These are phyloP conservation scores for Meta bourneti DNA, from an alignment of 2,888 invertebrate species.

Conservation along the genomic window DNA sequence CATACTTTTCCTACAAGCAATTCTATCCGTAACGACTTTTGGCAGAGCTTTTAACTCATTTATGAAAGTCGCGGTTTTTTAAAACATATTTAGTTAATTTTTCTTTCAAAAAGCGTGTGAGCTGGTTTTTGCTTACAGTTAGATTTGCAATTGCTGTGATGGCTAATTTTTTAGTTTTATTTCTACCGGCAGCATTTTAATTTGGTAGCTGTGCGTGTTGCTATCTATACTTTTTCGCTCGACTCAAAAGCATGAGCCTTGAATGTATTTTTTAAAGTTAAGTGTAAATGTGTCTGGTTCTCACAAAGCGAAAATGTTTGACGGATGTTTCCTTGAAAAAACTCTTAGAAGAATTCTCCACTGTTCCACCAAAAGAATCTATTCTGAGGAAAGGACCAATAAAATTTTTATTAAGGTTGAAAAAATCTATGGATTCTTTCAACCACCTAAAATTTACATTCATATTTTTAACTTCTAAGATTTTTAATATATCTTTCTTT, in stretches of 20 bases:
- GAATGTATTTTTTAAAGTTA: neutral
- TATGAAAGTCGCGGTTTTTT: conserved; percentile 32
- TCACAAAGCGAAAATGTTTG: neutral
- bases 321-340: too few relatives aligned
- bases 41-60: conserved; percentile 48
- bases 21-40: conserved; percentile 52
- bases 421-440: too few relatives aligned
- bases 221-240: neutral
- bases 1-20: conserved; percentile 42
- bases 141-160: conserved; percentile 13
- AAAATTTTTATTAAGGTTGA: too few relatives aligned
- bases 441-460: too few relatives aligned
- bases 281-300: neutral
- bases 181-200: neutral
- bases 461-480: too few relatives aligned
- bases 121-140: conserved; percentile 26
- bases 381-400: too few relatives aligned
- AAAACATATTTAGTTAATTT: conserved; percentile 16
- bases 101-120: conserved; percentile 6
- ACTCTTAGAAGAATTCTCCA: too few relatives aligned
- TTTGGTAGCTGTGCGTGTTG: neutral
- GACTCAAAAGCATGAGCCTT: neutral
- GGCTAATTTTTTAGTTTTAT: neutral
- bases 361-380: too few relatives aligned
- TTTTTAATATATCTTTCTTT: too few relatives aligned